These are phyloP conservation scores for Drosophila nebulosa DNA, from an alignment of 1,140 invertebrate genomes.

Conservation along the genomic window DNA sequence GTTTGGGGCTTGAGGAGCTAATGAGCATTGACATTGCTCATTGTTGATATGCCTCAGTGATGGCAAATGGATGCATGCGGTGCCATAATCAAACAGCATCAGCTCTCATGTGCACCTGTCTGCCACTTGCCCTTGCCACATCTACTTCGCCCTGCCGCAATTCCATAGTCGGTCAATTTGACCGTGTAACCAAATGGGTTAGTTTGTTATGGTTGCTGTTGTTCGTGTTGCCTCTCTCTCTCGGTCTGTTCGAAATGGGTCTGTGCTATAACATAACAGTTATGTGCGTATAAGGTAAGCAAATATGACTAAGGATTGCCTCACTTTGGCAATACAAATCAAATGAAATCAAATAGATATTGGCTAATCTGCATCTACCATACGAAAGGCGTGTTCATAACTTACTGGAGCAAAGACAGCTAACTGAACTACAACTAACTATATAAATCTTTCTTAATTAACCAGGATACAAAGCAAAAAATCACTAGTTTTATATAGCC, in stretches of 20 bases:
- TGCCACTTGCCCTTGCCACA: background rate
- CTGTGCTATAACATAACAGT: conserved; percentile 5
- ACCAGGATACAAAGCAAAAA: too few species aligned
- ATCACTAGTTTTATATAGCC: background rate
- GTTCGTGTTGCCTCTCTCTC: too few species aligned
- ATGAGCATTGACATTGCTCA: conserved; percentile 19
- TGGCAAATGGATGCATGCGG: background rate
- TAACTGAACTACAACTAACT: too few species aligned
- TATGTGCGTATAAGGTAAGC: conserved; percentile 39
- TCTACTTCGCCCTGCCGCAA: conserved; percentile 3
- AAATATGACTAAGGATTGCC: conserved; percentile 22
- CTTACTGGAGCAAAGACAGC: too few species aligned
- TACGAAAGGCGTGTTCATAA: too few species aligned
- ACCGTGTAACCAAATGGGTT: conserved; percentile 51
- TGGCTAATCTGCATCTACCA: conserved; percentile 1
- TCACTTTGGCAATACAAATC: conserved; percentile 20
- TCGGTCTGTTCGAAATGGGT: conserved; percentile 52
- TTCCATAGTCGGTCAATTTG: conserved; percentile 29
- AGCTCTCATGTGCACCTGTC: background rate
- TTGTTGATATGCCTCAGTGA: conserved; percentile 3
- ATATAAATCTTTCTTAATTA: too few species aligned
- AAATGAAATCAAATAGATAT: conserved; percentile 38
- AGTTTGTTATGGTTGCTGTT: conserved; percentile 25
- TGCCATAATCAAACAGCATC: background rate
- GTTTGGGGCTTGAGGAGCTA: background rate